These are phyloP conservation scores for Cephalotes varians DNA, from an alignment of 2,888 invertebrate genomes.

Conservation along the genomic window DNA sequence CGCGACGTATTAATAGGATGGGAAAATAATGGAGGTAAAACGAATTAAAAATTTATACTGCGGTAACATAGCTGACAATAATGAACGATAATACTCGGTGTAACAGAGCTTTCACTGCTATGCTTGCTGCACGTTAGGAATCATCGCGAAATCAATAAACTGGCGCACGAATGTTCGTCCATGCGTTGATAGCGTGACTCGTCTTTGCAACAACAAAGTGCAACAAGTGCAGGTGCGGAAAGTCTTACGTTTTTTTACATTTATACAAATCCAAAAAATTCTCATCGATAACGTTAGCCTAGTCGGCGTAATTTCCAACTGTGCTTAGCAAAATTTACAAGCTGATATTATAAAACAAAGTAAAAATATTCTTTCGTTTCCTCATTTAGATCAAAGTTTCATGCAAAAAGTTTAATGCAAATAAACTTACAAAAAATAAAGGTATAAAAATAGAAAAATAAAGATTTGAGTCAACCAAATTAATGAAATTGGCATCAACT, in stretches of 20 bases:
- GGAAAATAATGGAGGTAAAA: not conserved
- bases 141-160: slow-evolving; percentile 52
- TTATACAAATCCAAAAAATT: not conserved
- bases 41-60: not conserved
- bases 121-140: not conserved
- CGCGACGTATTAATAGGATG: not conserved
- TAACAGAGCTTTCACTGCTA: not conserved
- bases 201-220: slow-evolving; percentile 31
- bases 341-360: not conserved
- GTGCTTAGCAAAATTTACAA: not conserved
- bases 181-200: slow-evolving; percentile 37
- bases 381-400: not conserved
- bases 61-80: not conserved
- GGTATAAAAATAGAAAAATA: not conserved
- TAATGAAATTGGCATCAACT: not conserved
- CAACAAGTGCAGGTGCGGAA: slow-evolving; percentile 58
- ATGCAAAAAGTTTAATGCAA: not conserved
- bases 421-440: slow-evolving; percentile 1
- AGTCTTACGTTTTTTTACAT: slow-evolving; percentile 10
- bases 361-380: not conserved
- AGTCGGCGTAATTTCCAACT: not conserved
- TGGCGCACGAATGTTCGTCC: slow-evolving; percentile 15
- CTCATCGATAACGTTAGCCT: not conserved
- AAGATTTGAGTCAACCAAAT: not conserved
- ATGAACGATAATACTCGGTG: not conserved